Base-by-base conservation (phyloP, 2,113 vertebrate genomes). In the Ictalurus punctatus region DNA sequence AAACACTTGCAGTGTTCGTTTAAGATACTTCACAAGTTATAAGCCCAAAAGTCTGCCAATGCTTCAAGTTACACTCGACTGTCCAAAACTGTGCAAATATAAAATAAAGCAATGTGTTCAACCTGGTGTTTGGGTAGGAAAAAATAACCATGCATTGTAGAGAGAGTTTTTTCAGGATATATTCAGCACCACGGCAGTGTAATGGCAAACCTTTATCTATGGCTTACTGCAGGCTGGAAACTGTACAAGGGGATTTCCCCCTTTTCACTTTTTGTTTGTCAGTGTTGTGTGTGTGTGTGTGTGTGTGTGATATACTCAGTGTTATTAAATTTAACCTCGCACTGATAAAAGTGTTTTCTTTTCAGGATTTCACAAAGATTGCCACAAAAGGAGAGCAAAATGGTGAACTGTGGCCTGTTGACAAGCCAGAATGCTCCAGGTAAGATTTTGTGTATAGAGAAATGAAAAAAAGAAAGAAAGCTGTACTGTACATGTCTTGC, bases 321-420 rank as follows among this genome's bases (percentile, higher is more conserved):
- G 8, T 25, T 12, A 27, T 12, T 65, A 9, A 10, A 65, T 3
- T 27, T 6, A 71, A 30, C 1, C 69, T 67, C 65, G 0, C 30
- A 34, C 69, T 30, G 67, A n/a, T 14, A 69, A 69, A 19, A 37
- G 71, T 74, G 34, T 74, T 74, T 34, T 17, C n/a, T 34, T 34
- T 14, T 40, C 17, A 8, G 34, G 19, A 21, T 21, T 67, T 65
- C 12, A 27, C 9, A 8, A 59, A 23, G 8, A 34, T 37, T 40
- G 0, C 30, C 37, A 1, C 30, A 44, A 65, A 84, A 58, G 3
- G 19, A 63, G 30, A 25, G 12, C 54, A 92, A 54, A 21, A 93
- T 92, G 93, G 63, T 74, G 90, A 84, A 58, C 87, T 73, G 85
- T 83, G 94, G 94, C 37, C 86, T 95, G 16, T 1, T 94, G 0